These are phyloP conservation scores for Aurelia sp. DNA, from an alignment of 30 jellyfish, hydroid and myxozoan species.

Conservation along the genomic window DNA sequence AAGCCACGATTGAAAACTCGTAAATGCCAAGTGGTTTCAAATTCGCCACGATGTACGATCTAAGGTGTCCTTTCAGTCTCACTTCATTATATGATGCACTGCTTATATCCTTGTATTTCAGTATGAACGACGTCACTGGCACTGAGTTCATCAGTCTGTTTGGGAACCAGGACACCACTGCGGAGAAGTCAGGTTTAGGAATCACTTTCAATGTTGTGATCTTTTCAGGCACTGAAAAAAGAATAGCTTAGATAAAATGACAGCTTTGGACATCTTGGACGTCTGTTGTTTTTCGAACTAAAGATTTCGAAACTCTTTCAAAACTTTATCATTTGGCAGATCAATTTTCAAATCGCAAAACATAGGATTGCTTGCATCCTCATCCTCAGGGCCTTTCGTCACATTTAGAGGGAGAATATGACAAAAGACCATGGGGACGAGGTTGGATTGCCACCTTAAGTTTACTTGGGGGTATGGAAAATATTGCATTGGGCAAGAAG, in stretches of 20 bases:
- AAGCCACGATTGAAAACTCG: conserved; percentile 24
- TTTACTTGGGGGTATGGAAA: no score
- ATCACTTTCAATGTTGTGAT: conserved; percentile 4
- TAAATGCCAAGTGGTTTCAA: conserved; percentile 25
- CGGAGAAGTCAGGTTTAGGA: conserved; percentile 3
- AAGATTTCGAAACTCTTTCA: no score
- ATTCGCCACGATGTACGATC: conserved; percentile 5
- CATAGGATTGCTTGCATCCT: no score
- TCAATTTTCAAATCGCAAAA: no score
- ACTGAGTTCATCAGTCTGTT: conserved; percentile 8
- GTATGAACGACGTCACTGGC: conserved; percentile 24
- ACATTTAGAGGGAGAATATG: no score
- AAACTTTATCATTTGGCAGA: no score
- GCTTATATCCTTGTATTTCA: not conserved
- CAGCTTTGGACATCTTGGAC: not conserved
- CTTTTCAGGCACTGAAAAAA: conserved; percentile 32
- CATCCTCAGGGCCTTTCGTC: no score
- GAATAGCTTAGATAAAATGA: not conserved
- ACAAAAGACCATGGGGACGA: no score
- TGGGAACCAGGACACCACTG: conserved; percentile 34
- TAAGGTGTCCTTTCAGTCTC: not conserved
- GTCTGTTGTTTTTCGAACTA: no score
- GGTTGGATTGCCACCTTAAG: no score
- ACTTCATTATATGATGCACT: not conserved
- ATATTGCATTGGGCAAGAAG: no score